Evolutionary conservation across 2,888 invertebrate species (phyloP).

Genomic region (Drosophila maculinotata): DNA sequence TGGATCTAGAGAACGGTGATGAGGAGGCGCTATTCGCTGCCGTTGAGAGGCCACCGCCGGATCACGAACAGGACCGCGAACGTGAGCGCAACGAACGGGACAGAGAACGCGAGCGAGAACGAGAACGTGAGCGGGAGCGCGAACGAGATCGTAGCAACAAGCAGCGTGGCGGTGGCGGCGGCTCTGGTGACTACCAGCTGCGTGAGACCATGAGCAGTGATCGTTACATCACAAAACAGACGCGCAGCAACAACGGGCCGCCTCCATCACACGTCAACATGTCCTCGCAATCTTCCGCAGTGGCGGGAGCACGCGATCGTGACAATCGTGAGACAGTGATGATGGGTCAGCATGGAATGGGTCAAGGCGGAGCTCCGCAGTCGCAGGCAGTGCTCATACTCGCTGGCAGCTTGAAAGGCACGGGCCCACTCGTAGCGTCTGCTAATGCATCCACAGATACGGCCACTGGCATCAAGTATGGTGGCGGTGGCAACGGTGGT

Average conservation of each 20-base stretch:
- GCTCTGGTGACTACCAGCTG: slow-evolving; percentile 63
- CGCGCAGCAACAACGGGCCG: slow-evolving; percentile 80
- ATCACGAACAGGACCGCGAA: slow-evolving; percentile 68
- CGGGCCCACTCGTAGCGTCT: slow-evolving; percentile 53
- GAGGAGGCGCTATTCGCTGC: slow-evolving; percentile 95
- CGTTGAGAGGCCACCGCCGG: slow-evolving; percentile 89
- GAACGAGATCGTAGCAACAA: slow-evolving; percentile 74
- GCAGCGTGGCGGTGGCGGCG: slow-evolving; percentile 47
- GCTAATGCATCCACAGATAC: slow-evolving; percentile 62
- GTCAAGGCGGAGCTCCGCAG: slow-evolving; percentile 55
- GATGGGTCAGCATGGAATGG: slow-evolving; percentile 56
- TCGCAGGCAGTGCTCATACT: slow-evolving; percentile 59
- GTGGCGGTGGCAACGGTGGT: slow-evolving; percentile 55
- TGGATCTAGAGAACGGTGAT: slow-evolving; percentile 96
- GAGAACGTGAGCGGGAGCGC: slow-evolving; percentile 71
- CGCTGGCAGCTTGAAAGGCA: slow-evolving; percentile 57
- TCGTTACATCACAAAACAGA: slow-evolving; percentile 82
- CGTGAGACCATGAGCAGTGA: slow-evolving; percentile 80
- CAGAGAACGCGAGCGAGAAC: slow-evolving; percentile 63
- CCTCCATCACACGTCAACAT: slow-evolving; percentile 77
- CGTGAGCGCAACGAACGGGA: slow-evolving; percentile 64
- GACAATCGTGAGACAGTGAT: slow-evolving; percentile 63
- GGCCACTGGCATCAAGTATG: slow-evolving; percentile 72
- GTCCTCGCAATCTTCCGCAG: slow-evolving; percentile 64
- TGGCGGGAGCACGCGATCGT: slow-evolving; percentile 51